Evolutionary conservation across 1,140 invertebrate species (phyloP).

Genomic region (Theocolax elegans): DNA sequence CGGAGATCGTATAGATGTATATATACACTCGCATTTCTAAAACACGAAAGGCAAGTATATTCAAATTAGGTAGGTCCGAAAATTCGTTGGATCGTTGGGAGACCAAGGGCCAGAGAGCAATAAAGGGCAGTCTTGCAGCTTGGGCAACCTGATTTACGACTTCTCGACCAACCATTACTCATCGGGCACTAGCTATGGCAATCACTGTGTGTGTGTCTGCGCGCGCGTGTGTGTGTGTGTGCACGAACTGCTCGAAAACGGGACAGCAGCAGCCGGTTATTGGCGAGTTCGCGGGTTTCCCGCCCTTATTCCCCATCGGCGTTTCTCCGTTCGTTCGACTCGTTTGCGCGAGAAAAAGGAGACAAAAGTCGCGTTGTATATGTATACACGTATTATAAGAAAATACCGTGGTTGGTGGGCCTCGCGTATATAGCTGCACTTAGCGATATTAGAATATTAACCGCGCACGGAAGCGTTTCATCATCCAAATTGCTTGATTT

Average conservation of each 20-base stretch:
- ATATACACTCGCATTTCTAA: too few relatives aligned
- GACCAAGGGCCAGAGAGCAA: not conserved
- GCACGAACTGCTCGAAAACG: not conserved
- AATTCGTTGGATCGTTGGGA: not conserved
- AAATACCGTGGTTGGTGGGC: too few relatives aligned
- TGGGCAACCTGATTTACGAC: slow-evolving; percentile 8
- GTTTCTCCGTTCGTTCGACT: too few relatives aligned
- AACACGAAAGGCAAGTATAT: not conserved
- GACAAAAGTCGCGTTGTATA: too few relatives aligned
- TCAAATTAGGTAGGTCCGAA: not conserved
- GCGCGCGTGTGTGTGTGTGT: too few relatives aligned
- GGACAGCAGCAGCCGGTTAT: not conserved
- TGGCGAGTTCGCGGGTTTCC: not conserved
- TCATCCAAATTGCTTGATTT: slow-evolving; percentile 26
- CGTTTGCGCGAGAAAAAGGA: too few relatives aligned
- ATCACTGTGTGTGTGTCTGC: too few relatives aligned
- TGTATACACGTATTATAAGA: too few relatives aligned
- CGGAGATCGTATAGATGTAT: not conserved
- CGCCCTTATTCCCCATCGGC: not conserved
- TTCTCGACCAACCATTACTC: not conserved
- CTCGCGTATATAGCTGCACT: not conserved
- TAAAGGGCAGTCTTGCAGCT: slow-evolving; percentile 1
- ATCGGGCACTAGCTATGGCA: too few relatives aligned
- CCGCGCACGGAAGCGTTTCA: slow-evolving; percentile 22
- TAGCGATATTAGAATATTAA: slow-evolving; percentile 27